These are phyloP conservation scores for Antedon mediterranea DNA, from an alignment of 53 echinoderm and acorn worm species.

Conservation along the genomic window DNA sequence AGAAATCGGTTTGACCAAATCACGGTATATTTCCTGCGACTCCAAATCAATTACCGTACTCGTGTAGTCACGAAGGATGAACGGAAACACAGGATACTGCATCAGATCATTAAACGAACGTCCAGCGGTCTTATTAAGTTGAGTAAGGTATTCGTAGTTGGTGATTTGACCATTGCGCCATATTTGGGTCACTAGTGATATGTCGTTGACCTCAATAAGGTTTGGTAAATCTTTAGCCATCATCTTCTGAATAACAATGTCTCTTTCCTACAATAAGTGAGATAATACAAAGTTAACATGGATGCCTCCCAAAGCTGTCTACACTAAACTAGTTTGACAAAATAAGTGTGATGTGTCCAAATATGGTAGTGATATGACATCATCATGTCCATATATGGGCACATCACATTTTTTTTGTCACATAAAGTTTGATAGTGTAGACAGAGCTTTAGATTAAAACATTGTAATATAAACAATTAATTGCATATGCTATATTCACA, in stretches of 20 bases:
- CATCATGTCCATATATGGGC: too few species aligned
- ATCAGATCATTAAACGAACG: conserved; percentile 96
- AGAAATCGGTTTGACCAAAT: conserved; percentile 78
- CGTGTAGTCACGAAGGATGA: conserved; percentile 52
- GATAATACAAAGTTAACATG: too few species aligned
- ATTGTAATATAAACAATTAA: too few species aligned
- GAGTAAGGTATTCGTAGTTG: conserved; percentile 91
- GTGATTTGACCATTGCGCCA: conserved; percentile 83
- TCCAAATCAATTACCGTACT: conserved; percentile 44
- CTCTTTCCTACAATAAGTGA: conserved; percentile 69
- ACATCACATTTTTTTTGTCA: too few species aligned
- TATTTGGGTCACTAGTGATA: conserved; percentile 64
- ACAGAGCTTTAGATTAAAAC: too few species aligned
- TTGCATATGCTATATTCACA: too few species aligned
- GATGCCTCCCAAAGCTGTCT: too few species aligned
- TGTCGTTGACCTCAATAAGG: conserved; percentile 59
- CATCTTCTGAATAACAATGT: conserved; percentile 39
- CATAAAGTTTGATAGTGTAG: too few species aligned
- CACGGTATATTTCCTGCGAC: conserved; percentile 29
- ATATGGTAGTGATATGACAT: too few species aligned
- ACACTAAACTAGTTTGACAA: too few species aligned
- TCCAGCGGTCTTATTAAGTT: conserved; percentile 76
- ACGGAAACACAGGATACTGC: conserved; percentile 93
- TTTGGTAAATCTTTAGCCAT: conserved; percentile 66
- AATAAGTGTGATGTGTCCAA: too few species aligned